phyloP scores from a whole-genome alignment of 2,113 vertebrate species.

The Pelvicachromis taeniatus region DNA sequence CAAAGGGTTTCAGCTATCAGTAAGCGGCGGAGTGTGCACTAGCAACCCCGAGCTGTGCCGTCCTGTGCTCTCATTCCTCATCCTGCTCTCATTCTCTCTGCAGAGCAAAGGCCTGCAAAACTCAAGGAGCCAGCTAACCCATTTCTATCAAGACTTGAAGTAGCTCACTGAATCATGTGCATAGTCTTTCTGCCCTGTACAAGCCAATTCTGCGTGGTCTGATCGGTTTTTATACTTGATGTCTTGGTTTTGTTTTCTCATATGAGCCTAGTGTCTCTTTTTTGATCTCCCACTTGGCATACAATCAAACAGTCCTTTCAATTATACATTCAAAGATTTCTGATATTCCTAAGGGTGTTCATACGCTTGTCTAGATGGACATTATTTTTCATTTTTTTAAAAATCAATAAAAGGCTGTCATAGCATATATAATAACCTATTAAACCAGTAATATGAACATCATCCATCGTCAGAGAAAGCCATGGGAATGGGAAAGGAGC shows the following conservation, averaged over 20 bases:
- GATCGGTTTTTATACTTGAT: background rate
- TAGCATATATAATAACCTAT: background rate
- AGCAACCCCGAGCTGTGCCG: conserved; percentile 10
- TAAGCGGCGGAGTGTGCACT: background rate
- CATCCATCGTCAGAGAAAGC: background rate
- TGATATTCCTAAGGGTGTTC: background rate
- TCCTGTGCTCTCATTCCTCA: conserved; percentile 38
- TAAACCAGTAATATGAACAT: background rate
- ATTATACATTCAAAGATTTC: background rate
- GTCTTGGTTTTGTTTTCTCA: background rate
- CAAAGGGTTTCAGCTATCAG: conserved; percentile 46
- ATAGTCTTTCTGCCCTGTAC: background rate
- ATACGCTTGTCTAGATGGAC: background rate
- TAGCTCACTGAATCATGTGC: conserved; percentile 17
- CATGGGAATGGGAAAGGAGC: background rate
- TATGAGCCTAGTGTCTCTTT: background rate
- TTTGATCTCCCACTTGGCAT: background rate
- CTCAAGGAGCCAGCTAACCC: conserved; percentile 15
- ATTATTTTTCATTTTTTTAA: background rate
- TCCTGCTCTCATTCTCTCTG: conserved; percentile 47
- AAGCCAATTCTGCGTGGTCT: background rate
- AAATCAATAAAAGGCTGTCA: background rate
- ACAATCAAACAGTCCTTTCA: background rate
- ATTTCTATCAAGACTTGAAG: conserved; percentile 32
- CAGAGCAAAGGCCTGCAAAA: conserved; percentile 8